Evolutionary conservation across 2,797 vertebrate species (phyloP).

Genomic region (Lutjanus argentimaculatus): DNA sequence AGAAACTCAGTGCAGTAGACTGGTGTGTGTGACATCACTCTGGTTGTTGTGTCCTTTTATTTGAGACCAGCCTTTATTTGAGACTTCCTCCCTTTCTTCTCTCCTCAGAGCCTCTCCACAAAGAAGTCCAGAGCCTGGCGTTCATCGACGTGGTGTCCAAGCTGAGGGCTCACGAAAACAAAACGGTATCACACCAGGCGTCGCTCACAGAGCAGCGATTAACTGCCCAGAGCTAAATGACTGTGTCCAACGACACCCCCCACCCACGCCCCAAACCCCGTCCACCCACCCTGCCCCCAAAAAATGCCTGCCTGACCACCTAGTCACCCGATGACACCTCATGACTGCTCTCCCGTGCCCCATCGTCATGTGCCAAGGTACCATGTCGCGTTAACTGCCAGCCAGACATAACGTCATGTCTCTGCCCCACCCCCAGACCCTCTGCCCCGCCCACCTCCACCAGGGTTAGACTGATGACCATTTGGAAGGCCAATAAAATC

Average conservation of each 20-base stretch:
- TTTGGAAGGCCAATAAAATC: neutral
- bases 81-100: slow-evolving; percentile 41
- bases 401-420: slow-evolving; percentile 61
- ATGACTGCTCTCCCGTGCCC: slow-evolving; percentile 70
- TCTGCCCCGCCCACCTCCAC: slow-evolving; percentile 29
- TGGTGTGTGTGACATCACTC: neutral
- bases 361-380: slow-evolving; percentile 87
- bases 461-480: slow-evolving; percentile 64
- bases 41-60: neutral
- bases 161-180: slow-evolving; percentile 97
- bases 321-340: slow-evolving; percentile 73
- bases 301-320: slow-evolving; percentile 77
- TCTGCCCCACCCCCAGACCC: slow-evolving; percentile 16
- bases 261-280: slow-evolving; percentile 31
- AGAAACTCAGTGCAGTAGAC: neutral
- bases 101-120: slow-evolving; percentile 92
- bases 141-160: slow-evolving; percentile 96
- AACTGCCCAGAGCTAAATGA: slow-evolving; percentile 95
- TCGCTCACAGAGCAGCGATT: slow-evolving; percentile 98
- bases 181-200: slow-evolving; percentile 98
- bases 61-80: neutral
- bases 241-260: slow-evolving; percentile 67
- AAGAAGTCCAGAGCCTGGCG: slow-evolving; percentile 94
- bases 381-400: slow-evolving; percentile 81
- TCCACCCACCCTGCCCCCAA: slow-evolving; percentile 26